Base-by-base conservation (phyloP, 2,797 vertebrate species). In the Xyrichtys novacula region DNA sequence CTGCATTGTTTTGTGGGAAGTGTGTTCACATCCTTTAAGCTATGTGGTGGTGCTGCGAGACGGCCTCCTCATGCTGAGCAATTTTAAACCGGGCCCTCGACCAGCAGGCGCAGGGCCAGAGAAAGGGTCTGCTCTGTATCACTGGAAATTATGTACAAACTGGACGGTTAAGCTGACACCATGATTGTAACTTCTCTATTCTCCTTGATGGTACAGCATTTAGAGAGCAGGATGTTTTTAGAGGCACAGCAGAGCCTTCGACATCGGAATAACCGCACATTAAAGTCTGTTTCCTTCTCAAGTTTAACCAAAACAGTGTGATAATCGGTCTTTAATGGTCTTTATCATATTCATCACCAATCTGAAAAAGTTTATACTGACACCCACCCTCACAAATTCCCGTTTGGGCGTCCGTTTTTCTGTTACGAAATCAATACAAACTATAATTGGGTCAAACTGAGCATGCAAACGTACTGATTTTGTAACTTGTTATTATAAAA, bases 71-170 rank as follows among this genome's bases (percentile, higher is more conserved):
- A 44, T 61, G 59, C 67, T 68, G 77, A 72, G 29, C 29, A 46
- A 43, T 63, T 78, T 69, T 29, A 76, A 74, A 83, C 65, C 77
- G 71, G 76, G 71, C 66, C 36, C 39, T 0, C 55, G 44, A 71
- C 39, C 74, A 87, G 42, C 68, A 73, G 81, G 81, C 74, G 75
- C 26, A 1, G 7, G 20, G 77, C 82, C 83, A 86, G 47, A 67
- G 20, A 48, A 12, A 20, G 25, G 52, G 40, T 65, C 81, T 84
- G 87, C 61, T 68, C 36, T 71, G 26, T 50, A 66, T 81, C 81
- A 70, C 22, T 65, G 59, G 58, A 52, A 57, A 52, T 31, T 46
- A 22, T 52, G 32, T 39, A 57, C 38, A 53, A 54, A 57, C 25
- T 43, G 20, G 22, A 66, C 40, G 14, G 26, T 29, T 20, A 40